phyloP scores from a whole-genome alignment of 2,113 vertebrate species.

The Gallinago jamesoni region DNA sequence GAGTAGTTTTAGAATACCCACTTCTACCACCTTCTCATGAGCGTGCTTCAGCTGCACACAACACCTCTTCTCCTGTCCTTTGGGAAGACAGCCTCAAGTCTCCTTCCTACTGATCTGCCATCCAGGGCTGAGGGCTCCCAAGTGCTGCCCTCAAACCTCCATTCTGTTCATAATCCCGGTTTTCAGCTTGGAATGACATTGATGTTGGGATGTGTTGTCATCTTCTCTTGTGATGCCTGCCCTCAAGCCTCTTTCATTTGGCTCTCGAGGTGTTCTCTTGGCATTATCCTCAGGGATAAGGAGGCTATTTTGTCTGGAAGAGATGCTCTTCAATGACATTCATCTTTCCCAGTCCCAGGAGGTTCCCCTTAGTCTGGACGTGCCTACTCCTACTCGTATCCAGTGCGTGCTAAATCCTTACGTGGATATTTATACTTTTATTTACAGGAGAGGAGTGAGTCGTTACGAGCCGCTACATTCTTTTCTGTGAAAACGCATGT shows the following conservation, averaged over 20 bases:
- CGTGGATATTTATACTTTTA: background rate
- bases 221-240: background rate
- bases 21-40: rapidly evolving
- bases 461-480: rapidly evolving
- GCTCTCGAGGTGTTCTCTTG: background rate
- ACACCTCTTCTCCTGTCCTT: background rate
- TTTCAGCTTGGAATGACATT: background rate
- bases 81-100: rapidly evolving
- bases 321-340: rapidly evolving
- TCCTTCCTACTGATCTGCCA: rapidly evolving
- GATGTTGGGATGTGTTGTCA: background rate
- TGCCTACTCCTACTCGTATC: rapidly evolving
- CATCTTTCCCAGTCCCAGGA: background rate
- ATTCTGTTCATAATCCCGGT: rapidly evolving
- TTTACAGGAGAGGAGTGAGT: background rate
- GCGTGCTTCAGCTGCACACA: rapidly evolving
- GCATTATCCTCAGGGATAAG: background rate
- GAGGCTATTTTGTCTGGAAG: background rate
- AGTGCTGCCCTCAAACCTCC: background rate
- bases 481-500: background rate
- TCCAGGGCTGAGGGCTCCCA: background rate
- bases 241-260: rapidly evolving
- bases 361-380: background rate
- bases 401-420: background rate
- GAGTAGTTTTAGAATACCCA: rapidly evolving